Conservation (phyloP, 2,113 vertebrate species). For the Pimephales promelas region DNA sequence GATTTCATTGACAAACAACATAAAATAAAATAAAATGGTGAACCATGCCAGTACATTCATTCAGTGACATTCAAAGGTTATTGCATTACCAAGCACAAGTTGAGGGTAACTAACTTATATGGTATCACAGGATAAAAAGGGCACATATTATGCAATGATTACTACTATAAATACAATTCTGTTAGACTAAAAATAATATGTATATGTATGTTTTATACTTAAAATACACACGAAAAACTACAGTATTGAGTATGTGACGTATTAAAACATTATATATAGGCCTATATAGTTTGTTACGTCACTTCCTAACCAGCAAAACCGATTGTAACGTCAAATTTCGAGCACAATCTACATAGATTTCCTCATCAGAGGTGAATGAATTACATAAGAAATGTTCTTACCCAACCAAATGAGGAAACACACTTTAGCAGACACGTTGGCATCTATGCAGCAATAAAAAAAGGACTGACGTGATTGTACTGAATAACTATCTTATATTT, state of each 20-base stretch:
- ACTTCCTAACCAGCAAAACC: not conserved
- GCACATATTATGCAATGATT: not conserved
- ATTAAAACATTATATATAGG: not conserved
- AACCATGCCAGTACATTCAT: not conserved
- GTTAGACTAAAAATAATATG: not conserved
- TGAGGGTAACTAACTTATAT: not conserved
- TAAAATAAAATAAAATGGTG: not conserved
- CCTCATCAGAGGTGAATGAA: conserved; percentile 42
- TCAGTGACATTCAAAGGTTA: not conserved
- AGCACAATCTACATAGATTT: conserved; percentile 1
- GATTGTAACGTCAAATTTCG: not conserved
- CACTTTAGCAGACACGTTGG: conserved; percentile 53
- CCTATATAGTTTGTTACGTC: not conserved
- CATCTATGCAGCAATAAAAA: conserved; percentile 41
- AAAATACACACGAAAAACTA: too few relatives aligned
- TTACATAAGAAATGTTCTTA: conserved; percentile 56
- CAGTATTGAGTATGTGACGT: too few relatives aligned
- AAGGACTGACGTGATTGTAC: conserved; percentile 5
- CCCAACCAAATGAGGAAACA: conserved; percentile 54
- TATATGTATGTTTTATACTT: too few relatives aligned
- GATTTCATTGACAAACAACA: not conserved
- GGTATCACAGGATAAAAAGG: not conserved
- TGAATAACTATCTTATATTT: conserved; percentile 40
- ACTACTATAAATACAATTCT: not conserved
- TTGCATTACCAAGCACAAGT: not conserved